Evolutionary conservation across 2,888 invertebrate species (phyloP).

Genomic region (Leuctra nigra): DNA sequence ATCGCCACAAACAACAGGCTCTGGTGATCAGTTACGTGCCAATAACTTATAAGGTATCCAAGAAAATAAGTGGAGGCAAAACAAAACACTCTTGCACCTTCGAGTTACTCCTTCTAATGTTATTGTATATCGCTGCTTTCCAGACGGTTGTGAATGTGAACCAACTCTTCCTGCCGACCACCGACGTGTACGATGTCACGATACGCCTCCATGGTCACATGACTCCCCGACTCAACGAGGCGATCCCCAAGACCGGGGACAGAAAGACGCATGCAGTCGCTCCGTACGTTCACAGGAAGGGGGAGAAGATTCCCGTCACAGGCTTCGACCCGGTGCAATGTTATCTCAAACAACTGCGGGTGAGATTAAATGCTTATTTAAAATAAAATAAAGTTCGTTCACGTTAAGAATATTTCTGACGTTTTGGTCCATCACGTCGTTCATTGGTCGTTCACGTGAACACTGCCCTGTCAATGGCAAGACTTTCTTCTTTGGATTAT

Average conservation of each 20-base stretch:
- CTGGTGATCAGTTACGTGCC: too few relatives aligned
- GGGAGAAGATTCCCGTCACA: conserved; percentile 57
- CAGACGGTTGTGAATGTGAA: conserved; percentile 36
- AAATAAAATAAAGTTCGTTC: too few relatives aligned
- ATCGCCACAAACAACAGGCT: too few relatives aligned
- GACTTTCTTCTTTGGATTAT: too few relatives aligned
- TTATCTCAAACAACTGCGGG: conserved; percentile 69
- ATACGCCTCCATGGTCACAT: conserved; percentile 53
- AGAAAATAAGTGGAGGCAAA: not conserved
- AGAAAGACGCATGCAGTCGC: conserved; percentile 32
- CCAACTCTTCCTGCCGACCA: conserved; percentile 51
- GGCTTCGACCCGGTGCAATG: conserved; percentile 67
- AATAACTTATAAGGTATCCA: too few relatives aligned
- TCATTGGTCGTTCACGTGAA: too few relatives aligned
- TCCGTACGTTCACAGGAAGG: conserved; percentile 36
- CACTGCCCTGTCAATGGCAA: too few relatives aligned
- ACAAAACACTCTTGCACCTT: not conserved
- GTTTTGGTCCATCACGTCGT: too few relatives aligned
- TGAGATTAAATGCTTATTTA: too few relatives aligned
- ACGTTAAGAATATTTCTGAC: too few relatives aligned
- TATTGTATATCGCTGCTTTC: too few relatives aligned
- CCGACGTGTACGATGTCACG: conserved; percentile 66
- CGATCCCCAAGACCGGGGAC: conserved; percentile 37
- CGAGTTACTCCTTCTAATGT: too few relatives aligned
- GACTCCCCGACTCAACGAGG: conserved; percentile 44